These are phyloP conservation scores for Oryzias sinensis DNA, from an alignment of 2,797 vertebrate genomes.

Conservation along the genomic window DNA sequence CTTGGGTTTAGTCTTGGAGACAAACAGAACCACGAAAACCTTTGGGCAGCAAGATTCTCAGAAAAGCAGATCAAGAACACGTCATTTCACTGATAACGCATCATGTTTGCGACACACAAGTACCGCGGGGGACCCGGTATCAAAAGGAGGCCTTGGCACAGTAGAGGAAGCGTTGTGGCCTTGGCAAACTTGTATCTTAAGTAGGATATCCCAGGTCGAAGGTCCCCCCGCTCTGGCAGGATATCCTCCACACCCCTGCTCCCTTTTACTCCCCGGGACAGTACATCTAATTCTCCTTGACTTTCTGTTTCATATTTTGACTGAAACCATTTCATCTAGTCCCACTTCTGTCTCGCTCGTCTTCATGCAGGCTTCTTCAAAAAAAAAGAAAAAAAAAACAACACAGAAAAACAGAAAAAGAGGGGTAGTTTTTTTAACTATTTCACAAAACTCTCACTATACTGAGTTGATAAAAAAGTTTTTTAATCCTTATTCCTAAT, in stretches of 20 bases:
- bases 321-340: constrained; percentile 35
- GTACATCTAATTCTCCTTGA: not conserved
- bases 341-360: constrained; percentile 16
- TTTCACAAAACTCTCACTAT: not conserved
- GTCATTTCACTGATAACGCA: constrained; percentile 7
- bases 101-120: constrained; percentile 8
- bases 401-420: too few relatives aligned
- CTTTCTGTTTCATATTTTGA: constrained; percentile 34
- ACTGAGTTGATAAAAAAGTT: not conserved
- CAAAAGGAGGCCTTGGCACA: constrained; percentile 33
- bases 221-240: constrained; percentile 56
- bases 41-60: not conserved
- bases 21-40: constrained; percentile 1
- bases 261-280: constrained; percentile 7
- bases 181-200: constrained; percentile 50
- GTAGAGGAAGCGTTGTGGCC: constrained; percentile 39
- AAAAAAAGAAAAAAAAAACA: too few relatives aligned
- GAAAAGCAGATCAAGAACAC: constrained; percentile 5
- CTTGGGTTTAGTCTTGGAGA: not conserved
- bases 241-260: constrained; percentile 61
- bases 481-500: too few relatives aligned
- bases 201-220: constrained; percentile 73
- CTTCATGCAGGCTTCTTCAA: not conserved
- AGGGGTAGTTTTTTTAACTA: not conserved
- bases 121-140: constrained; percentile 11